Conservation (phyloP, 2,797 vertebrate genomes). For the Dicrostonyx torquatus region DNA sequence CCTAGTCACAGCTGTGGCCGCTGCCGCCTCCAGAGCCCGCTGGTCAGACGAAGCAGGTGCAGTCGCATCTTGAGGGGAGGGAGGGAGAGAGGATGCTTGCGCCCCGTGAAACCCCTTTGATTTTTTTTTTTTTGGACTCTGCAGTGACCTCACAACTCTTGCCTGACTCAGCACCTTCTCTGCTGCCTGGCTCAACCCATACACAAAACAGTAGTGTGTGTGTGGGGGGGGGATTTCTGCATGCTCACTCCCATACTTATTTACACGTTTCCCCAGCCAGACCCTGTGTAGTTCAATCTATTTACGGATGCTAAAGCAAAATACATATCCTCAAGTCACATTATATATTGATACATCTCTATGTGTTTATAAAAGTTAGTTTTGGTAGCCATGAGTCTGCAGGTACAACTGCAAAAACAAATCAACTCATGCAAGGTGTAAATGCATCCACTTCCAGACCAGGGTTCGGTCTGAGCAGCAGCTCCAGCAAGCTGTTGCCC, state of each 20-base stretch:
- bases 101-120: constrained; percentile 35
- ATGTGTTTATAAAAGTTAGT: neutral
- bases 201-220: constrained; percentile 30
- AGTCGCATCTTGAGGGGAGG: constrained; percentile 50
- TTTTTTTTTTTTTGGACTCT: constrained; percentile 80
- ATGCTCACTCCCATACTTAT: neutral
- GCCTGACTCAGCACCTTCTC: constrained; percentile 21
- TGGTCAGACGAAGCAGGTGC: constrained; percentile 82
- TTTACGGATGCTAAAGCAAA: neutral
- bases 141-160: constrained; percentile 77
- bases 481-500: neutral
- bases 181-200: constrained; percentile 70
- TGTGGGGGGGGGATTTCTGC: neutral
- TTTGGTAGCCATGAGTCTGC: neutral
- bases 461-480: neutral
- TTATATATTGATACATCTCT: too few species aligned
- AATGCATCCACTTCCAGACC: neutral
- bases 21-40: constrained; percentile 53
- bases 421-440: neutral
- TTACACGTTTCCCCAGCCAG: neutral
- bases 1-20: constrained; percentile 38
- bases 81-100: neutral
- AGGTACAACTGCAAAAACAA: neutral
- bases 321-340: neutral
- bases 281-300: neutral